Evolutionary conservation across 92 coral and sea anemone genomes (phyloP).

Genomic region (Anthopleura xanthogrammica): DNA sequence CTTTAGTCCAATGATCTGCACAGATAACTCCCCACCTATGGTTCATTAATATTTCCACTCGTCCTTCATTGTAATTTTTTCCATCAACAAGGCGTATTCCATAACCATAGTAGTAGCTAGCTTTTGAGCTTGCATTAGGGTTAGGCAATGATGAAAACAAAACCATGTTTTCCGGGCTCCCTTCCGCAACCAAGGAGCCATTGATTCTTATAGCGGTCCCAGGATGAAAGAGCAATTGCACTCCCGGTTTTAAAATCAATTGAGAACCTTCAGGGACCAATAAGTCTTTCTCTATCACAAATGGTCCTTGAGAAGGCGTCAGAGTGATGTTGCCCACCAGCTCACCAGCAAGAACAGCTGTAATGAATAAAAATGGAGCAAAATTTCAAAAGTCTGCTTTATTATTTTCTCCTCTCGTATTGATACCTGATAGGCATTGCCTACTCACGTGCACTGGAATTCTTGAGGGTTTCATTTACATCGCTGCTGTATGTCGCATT

Average conservation of each 20-base stretch:
- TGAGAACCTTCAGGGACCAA: conserved; percentile 3
- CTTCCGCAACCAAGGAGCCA: conserved; percentile 18
- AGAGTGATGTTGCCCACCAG: neutral
- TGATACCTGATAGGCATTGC: too few relatives aligned
- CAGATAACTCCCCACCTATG: neutral
- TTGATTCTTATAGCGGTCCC: neutral
- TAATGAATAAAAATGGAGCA: too few relatives aligned
- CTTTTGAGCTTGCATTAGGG: neutral
- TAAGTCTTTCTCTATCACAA: neutral
- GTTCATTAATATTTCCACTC: conserved; percentile 4
- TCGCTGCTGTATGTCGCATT: too few relatives aligned
- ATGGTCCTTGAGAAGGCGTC: conserved; percentile 6
- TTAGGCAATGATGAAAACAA: neutral
- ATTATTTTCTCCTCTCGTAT: too few relatives aligned
- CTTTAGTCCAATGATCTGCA: neutral
- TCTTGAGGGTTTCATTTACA: too few relatives aligned
- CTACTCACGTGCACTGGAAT: too few relatives aligned
- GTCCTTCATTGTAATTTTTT: neutral
- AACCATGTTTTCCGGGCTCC: neutral
- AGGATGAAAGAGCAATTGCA: neutral
- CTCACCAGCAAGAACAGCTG: neutral
- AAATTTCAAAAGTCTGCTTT: too few relatives aligned
- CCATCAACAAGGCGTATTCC: conserved; percentile 19
- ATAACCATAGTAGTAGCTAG: neutral
- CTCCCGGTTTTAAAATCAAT: conserved; percentile 23